Evolutionary conservation across 2,888 invertebrate species (phyloP).

Genomic region (Magallana nippona): DNA sequence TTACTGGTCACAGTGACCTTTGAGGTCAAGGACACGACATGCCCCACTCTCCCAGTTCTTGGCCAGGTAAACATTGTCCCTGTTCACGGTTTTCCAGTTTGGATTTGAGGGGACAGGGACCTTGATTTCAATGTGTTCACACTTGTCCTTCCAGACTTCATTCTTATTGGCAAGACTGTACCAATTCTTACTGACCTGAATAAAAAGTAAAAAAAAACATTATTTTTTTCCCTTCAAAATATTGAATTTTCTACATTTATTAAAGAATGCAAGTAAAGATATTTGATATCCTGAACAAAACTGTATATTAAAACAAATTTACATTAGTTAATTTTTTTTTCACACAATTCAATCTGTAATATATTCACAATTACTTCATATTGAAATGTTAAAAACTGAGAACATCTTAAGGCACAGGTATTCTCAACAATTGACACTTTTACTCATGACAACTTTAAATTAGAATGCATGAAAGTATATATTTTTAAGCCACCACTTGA

Average conservation of each 20-base stretch:
- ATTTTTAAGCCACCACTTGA: neutral
- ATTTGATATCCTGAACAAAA: neutral
- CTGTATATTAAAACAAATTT: too few species aligned
- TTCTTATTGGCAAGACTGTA: constrained; percentile 70
- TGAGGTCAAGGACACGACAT: constrained; percentile 68
- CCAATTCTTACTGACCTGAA: constrained; percentile 73
- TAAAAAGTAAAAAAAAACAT: neutral
- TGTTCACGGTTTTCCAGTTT: constrained; percentile 73
- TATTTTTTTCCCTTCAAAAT: too few species aligned
- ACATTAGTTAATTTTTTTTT: too few species aligned
- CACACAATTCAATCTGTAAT: too few species aligned
- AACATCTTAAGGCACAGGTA: too few species aligned
- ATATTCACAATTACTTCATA: too few species aligned
- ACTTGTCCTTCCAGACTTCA: constrained; percentile 73
- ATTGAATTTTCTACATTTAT: too few species aligned
- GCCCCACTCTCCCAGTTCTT: constrained; percentile 75
- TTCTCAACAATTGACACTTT: too few species aligned
- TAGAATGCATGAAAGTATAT: neutral
- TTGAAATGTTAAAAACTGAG: too few species aligned
- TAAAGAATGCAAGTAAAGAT: neutral
- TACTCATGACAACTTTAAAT: too few species aligned
- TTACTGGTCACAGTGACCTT: constrained; percentile 75
- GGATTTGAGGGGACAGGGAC: constrained; percentile 65
- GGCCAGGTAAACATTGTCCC: constrained; percentile 68
- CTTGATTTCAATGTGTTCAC: constrained; percentile 67